Percentiles rank a stretch among this genome's conserved stretches.
Conservation (phyloP, 1,140 invertebrate species). For the Brachystomella parvula region DNA sequence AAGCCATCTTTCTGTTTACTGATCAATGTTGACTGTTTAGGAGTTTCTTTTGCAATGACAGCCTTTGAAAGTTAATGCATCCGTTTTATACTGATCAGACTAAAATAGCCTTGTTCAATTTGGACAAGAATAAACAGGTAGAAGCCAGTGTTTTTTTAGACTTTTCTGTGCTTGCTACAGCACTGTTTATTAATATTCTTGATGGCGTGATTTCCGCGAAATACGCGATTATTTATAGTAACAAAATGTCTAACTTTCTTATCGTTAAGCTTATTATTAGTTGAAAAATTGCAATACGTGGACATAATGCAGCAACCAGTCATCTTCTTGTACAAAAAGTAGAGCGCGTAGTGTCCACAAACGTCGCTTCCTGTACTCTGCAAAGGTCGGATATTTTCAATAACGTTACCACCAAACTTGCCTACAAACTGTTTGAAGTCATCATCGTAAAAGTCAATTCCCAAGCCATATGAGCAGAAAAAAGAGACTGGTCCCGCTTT, state of each 20-base stretch:
- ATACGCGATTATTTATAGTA: not conserved
- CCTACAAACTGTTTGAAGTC: not conserved
- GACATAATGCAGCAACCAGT: not conserved
- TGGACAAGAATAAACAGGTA: too few relatives aligned
- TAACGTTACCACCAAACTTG: not conserved
- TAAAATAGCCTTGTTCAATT: too few relatives aligned
- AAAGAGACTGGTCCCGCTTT: not conserved
- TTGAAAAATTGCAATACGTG: not conserved
- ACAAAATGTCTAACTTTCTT: not conserved
- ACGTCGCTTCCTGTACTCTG: not conserved
- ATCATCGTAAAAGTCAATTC: not conserved
- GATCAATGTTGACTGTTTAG: too few relatives aligned
- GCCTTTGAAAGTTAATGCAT: too few relatives aligned
- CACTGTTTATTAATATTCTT: too few relatives aligned
- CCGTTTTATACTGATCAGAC: too few relatives aligned
- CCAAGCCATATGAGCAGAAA: not conserved
- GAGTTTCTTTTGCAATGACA: too few relatives aligned
- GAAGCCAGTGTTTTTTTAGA: too few relatives aligned
- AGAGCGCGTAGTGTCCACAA: constrained; percentile 1
- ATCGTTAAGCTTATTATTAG: not conserved
- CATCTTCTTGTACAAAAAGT: not conserved
- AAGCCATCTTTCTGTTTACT: too few relatives aligned
- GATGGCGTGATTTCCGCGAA: not conserved
- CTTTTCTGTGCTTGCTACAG: too few relatives aligned
- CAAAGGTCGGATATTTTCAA: not conserved